Evolutionary conservation across 2,797 vertebrate species (phyloP), one percentile per base, ranked within the genome.

Genomic region (Ptychadena robeensis): DNA sequence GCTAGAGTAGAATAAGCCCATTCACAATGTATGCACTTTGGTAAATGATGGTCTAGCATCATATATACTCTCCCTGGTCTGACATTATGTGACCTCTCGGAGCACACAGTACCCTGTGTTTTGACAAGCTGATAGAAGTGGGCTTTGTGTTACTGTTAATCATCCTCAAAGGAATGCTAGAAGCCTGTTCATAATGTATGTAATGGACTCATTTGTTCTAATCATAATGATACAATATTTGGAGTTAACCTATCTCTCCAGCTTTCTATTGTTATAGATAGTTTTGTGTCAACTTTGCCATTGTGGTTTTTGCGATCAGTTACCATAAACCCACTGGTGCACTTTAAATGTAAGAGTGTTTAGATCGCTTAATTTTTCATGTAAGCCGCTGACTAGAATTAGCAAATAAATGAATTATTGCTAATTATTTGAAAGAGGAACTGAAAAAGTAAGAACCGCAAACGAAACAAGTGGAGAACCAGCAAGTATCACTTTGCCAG

Each of bases 41-140:
- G 32, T 28, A 77, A 31, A 10, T 32, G 30, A 40, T 28, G 25
- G 22, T 34, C 37, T 77, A 10, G 48, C 28, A 67, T 67, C 30
- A 25, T 31, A 25, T 40, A 25, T 77, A 34, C 22, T 15, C 31
- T 68, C 59, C 28, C 10, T 4, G 2, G 15, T 10, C 31, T 67
- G 40, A 79, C 75, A 68, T 32, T 57, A 44, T 78, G 11, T 68
- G 64, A 68, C 76, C 76, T 59, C 44, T 37, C 40, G 27, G 48
- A 31, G 30, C 69, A 59, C 37, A 69, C n/a, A 37, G 65, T 53
- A 69, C 57, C 44, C 34, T 37, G 2, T 69, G 75, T 68, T 79
- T 57, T 68, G 76, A 57, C 12, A 53, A 57, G 67, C 6, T 8
- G 40, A 35, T 79, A 65, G n/a, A 79, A 57, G 25, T 27, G n/a